These are phyloP conservation scores for Caenorhabditis sp. DNA, from an alignment of 2,888 invertebrate genomes.

Conservation along the genomic window DNA sequence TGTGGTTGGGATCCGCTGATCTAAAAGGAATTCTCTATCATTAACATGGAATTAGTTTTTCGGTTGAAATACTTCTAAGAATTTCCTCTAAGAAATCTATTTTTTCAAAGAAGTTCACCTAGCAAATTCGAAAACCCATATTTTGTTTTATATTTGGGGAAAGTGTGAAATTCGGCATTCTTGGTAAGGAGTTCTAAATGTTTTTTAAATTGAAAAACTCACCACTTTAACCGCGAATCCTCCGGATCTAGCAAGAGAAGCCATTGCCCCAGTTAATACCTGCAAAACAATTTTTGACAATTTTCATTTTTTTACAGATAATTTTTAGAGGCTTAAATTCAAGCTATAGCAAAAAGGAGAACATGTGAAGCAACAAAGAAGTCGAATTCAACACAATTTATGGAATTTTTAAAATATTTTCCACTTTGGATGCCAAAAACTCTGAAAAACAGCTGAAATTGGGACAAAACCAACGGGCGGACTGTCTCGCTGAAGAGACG, in stretches of 20 bases:
- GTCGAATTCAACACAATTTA: too few species aligned
- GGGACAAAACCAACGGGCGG: constrained; percentile 62
- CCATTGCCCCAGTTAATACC: constrained; percentile 72
- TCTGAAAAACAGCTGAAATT: constrained; percentile 50
- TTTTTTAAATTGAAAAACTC: constrained; percentile 37
- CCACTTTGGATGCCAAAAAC: constrained; percentile 4
- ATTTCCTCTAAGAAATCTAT: not conserved
- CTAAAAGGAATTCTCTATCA: constrained; percentile 33
- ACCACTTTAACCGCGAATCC: constrained; percentile 76
- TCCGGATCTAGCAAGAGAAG: constrained; percentile 77
- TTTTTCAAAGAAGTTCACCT: too few species aligned
- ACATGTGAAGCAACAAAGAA: too few species aligned
- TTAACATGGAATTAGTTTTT: not conserved
- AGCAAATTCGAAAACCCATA: too few species aligned
- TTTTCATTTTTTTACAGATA: not conserved
- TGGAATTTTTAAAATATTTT: not conserved
- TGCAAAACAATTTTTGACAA: constrained; percentile 28
- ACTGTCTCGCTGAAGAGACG: constrained; percentile 57
- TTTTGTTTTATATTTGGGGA: too few species aligned
- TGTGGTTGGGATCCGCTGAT: constrained; percentile 74
- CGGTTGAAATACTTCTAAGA: not conserved
- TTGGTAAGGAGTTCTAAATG: constrained; percentile 1
- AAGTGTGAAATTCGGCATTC: too few species aligned
- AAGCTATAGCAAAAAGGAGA: too few species aligned
- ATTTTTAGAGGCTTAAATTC: not conserved